phyloP scores from a whole-genome alignment of 2,797 vertebrate genomes.

The Alca torda region DNA sequence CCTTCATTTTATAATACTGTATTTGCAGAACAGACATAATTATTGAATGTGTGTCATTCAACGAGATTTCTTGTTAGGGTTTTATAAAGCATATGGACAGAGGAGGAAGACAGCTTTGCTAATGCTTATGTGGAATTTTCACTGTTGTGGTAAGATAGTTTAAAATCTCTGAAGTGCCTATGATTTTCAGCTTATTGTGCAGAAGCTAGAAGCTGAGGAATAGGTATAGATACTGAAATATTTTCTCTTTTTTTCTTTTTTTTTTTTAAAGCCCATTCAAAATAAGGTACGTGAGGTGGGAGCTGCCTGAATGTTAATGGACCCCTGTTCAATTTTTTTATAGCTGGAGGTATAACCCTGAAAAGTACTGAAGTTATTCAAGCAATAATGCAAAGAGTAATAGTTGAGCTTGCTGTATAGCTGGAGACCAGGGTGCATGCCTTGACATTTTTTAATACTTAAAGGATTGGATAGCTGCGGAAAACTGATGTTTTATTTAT shows the following conservation, averaged over 20 bases:
- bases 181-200: slow-evolving; percentile 14
- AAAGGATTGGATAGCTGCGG: neutral
- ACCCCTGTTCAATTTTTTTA: neutral
- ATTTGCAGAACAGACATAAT: slow-evolving; percentile 42
- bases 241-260: neutral
- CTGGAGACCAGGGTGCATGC: neutral
- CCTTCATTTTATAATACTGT: neutral
- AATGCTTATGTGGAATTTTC: slow-evolving; percentile 9
- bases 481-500: neutral
- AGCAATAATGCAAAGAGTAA: neutral
- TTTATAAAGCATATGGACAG: neutral
- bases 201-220: neutral
- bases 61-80: neutral
- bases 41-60: neutral
- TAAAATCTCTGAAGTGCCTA: slow-evolving; percentile 42
- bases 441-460: neutral
- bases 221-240: neutral
- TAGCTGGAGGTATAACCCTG: neutral
- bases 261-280: neutral
- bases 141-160: slow-evolving; percentile 75
- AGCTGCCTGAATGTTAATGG: neutral
- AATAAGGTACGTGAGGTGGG: neutral
- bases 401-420: neutral
- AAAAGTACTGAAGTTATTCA: neutral
- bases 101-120: neutral